Conservation (phyloP, 2,797 vertebrate species). For the Echeneis naucrates region DNA sequence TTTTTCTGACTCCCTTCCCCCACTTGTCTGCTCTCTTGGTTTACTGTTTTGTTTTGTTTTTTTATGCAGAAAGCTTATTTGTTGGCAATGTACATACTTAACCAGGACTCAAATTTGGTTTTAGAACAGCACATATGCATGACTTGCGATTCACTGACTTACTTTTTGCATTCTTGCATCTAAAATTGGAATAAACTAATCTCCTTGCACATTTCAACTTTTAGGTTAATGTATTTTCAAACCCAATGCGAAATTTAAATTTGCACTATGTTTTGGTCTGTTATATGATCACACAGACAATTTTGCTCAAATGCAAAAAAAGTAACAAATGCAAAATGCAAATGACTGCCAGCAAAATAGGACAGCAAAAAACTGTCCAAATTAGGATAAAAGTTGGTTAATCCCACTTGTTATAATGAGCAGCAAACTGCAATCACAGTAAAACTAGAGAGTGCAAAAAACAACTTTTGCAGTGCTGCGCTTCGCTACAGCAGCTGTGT, state of each 20-base stretch:
- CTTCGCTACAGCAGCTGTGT: not conserved
- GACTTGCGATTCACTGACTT: conserved; percentile 12
- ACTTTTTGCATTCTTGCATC: conserved; percentile 22
- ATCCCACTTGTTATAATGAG: not conserved
- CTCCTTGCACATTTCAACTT: conserved; percentile 8
- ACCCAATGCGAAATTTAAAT: not conserved
- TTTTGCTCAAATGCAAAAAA: not conserved
- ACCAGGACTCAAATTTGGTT: conserved; percentile 11
- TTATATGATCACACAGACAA: not conserved
- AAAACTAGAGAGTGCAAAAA: not conserved
- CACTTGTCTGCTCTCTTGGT: conserved; percentile 31
- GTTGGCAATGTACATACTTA: conserved; percentile 17
- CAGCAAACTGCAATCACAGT: not conserved
- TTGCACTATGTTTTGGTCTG: not conserved
- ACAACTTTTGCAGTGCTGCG: too few species aligned
- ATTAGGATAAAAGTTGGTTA: not conserved
- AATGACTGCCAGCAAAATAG: not conserved
- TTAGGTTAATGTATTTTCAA: too few species aligned
- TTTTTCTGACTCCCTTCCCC: conserved; percentile 49
- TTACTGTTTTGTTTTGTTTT: conserved; percentile 29
- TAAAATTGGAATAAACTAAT: conserved; percentile 2
- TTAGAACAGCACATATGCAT: conserved; percentile 19
- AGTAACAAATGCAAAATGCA: not conserved
- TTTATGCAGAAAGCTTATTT: conserved; percentile 29
- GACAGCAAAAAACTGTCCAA: not conserved